Conservation (phyloP, 2,888 invertebrate genomes). For the Sphecodes monilicornis region DNA sequence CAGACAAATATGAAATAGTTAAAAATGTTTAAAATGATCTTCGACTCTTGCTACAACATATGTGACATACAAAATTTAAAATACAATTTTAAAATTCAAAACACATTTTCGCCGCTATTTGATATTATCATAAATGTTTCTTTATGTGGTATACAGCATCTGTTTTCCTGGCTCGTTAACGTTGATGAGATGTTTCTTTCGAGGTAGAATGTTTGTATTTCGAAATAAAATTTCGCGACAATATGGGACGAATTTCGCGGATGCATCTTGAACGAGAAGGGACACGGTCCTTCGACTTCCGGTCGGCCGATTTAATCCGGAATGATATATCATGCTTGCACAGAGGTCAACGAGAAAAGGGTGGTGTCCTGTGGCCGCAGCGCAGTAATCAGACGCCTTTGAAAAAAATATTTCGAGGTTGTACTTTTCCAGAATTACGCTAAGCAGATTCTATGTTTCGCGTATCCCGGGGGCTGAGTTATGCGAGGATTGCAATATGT, state of each 20-base stretch:
- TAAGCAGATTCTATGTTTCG: constrained; percentile 65
- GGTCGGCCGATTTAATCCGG: constrained; percentile 36
- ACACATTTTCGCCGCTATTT: too few species aligned
- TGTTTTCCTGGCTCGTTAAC: too few species aligned
- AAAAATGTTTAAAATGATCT: too few species aligned
- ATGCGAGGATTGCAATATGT: constrained; percentile 50
- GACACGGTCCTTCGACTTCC: constrained; percentile 13
- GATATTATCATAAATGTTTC: background rate
- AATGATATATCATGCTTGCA: constrained; percentile 45
- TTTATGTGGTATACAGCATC: background rate
- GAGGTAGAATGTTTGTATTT: background rate
- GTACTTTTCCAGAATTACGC: constrained; percentile 58
- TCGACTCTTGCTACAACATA: too few species aligned
- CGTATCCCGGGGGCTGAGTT: constrained; percentile 57
- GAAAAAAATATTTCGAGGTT: constrained; percentile 63
- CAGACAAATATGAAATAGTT: too few species aligned
- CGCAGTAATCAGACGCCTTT: constrained; percentile 62
- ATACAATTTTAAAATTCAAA: too few species aligned
- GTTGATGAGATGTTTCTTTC: background rate
- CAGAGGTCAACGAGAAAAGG: constrained; percentile 24
- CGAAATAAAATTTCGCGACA: background rate
- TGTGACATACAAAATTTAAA: too few species aligned
- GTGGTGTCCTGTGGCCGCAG: constrained; percentile 22
- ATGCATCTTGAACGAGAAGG: constrained; percentile 3
- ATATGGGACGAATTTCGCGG: background rate